A percentile compares a stretch with the other conserved stretches of the same genome.
Conservation (phyloP, 2,113 vertebrate species). For the Centrocercus urophasianus region DNA sequence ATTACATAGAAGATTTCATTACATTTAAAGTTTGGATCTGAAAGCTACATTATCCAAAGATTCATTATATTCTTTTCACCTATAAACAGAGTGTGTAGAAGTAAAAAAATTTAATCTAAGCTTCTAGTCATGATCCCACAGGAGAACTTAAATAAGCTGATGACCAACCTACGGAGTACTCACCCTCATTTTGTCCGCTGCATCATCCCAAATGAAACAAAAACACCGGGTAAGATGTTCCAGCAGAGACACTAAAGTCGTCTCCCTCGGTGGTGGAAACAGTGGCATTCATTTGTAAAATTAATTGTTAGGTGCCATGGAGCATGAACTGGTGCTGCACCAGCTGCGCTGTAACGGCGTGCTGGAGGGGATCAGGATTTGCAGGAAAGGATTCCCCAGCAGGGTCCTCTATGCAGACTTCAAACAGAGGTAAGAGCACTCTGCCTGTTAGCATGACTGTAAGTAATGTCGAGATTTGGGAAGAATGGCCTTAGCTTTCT, state of each 20-base stretch:
- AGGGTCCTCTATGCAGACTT: background rate
- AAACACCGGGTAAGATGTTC: background rate
- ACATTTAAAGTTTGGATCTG: background rate
- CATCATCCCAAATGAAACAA: slow-evolving; percentile 19
- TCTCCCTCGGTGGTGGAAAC: background rate
- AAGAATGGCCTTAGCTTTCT: too few relatives aligned
- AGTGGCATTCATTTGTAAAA: background rate
- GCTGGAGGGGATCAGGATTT: background rate
- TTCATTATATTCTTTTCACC: background rate
- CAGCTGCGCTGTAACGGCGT: background rate
- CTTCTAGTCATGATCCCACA: slow-evolving; percentile 57
- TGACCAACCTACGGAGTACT: slow-evolving; percentile 5
- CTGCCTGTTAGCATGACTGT: background rate
- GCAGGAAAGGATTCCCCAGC: background rate
- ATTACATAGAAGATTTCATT: background rate
- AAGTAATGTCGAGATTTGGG: too few relatives aligned
- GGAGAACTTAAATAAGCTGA: slow-evolving; percentile 79
- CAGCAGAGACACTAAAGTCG: background rate
- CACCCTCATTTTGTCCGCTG: slow-evolving; percentile 10
- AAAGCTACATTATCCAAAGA: background rate
- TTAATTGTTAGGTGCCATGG: background rate
- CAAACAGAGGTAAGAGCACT: background rate
- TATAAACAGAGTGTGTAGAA: background rate
- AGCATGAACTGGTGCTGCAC: background rate
- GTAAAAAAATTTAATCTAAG: background rate